Conservation (phyloP, 1,140 invertebrate genomes). For the Palaemon carinicauda region DNA sequence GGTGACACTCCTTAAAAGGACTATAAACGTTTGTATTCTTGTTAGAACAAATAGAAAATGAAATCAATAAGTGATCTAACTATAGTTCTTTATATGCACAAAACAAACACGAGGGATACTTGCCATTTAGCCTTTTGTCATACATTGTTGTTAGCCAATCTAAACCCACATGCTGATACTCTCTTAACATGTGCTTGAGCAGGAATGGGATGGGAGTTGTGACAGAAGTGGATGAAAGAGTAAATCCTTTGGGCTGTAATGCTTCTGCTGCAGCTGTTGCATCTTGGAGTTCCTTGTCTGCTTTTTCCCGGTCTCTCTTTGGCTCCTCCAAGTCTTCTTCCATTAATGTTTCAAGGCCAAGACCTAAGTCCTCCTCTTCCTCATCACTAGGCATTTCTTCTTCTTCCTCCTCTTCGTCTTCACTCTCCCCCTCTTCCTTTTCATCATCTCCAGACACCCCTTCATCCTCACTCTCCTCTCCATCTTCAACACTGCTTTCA, state of each 20-base stretch:
- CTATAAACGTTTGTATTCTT: no score
- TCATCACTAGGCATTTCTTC: conserved; percentile 65
- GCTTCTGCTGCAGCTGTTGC: conserved; percentile 94
- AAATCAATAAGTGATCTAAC: no score
- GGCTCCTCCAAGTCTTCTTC: conserved; percentile 53
- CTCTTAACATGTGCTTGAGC: conserved; percentile 89
- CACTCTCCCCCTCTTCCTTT: conserved; percentile 57
- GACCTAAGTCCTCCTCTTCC: conserved; percentile 68
- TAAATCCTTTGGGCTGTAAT: conserved; percentile 98
- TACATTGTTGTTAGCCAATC: conserved; percentile 99
- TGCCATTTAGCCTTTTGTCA: conserved; percentile 91
- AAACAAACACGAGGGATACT: conserved; percentile 69
- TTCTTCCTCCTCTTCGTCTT: conserved; percentile 68
- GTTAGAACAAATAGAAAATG: no score
- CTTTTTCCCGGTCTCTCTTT: conserved; percentile 61
- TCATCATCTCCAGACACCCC: conserved; percentile 35
- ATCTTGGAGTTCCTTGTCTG: conserved; percentile 75
- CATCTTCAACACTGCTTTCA: conserved; percentile 61
- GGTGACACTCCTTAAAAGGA: no score
- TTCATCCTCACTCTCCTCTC: conserved; percentile 62
- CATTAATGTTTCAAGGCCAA: conserved; percentile 73
- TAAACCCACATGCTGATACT: conserved; percentile 98
- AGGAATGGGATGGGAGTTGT: conserved; percentile 94
- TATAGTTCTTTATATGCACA: no score
- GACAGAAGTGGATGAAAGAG: conserved; percentile 89